Conservation (phyloP, 2,888 invertebrate species). For the Drosophila mulleri region DNA sequence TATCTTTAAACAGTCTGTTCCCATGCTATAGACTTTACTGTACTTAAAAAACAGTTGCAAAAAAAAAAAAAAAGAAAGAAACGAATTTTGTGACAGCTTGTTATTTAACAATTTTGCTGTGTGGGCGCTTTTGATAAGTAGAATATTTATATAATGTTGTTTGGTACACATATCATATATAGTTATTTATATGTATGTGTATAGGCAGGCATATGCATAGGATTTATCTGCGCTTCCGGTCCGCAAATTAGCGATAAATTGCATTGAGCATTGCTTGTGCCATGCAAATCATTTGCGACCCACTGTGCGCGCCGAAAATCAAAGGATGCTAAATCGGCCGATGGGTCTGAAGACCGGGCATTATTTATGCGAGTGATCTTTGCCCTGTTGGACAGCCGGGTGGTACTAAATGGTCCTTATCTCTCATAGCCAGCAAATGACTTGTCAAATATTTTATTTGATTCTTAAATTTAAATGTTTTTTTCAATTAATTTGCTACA, state of each 20-base stretch:
- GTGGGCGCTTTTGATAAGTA: slow-evolving; percentile 45
- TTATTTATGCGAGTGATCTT: slow-evolving; percentile 48
- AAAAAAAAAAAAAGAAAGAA: not conserved
- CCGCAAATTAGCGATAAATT: slow-evolving; percentile 32
- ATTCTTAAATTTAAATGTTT: slow-evolving; percentile 58
- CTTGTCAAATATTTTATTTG: slow-evolving; percentile 36
- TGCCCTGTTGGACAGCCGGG: slow-evolving; percentile 18
- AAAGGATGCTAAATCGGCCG: slow-evolving; percentile 44
- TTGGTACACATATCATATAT: slow-evolving; percentile 8
- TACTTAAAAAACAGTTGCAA: slow-evolving; percentile 1
- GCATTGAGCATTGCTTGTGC: not conserved
- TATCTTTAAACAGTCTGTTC: too few relatives aligned
- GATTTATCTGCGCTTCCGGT: slow-evolving; percentile 44
- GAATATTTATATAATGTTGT: slow-evolving; percentile 14
- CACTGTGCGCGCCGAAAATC: slow-evolving; percentile 33
- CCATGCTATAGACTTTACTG: not conserved
- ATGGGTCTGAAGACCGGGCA: slow-evolving; percentile 5
- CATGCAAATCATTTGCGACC: slow-evolving; percentile 31
- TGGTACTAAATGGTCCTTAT: slow-evolving; percentile 22
- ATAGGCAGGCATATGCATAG: slow-evolving; percentile 2
- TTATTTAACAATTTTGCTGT: slow-evolving; percentile 9
- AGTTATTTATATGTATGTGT: not conserved
- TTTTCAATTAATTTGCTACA: slow-evolving; percentile 72
- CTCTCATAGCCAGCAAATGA: slow-evolving; percentile 40
- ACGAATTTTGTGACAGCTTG: not conserved